Percentiles rank a stretch among this genome's conserved stretches.
phyloP scores from a whole-genome alignment of 2,797 vertebrate genomes.

The Enteromius treurensis region DNA sequence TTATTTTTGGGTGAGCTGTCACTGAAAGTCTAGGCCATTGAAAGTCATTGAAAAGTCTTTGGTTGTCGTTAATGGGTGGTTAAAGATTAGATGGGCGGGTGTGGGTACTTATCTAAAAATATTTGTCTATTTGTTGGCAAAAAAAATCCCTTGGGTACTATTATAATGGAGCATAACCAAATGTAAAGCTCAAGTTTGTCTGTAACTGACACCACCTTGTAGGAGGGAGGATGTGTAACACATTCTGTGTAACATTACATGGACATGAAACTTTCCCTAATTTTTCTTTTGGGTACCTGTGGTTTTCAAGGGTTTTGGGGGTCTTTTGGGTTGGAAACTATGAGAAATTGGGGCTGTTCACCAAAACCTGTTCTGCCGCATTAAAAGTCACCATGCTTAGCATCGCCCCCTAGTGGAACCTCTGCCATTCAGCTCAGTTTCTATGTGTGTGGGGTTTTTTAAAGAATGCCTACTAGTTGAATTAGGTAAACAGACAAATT shows the following conservation, averaged over 20 bases:
- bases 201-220: background rate
- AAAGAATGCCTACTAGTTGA: background rate
- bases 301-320: constrained; percentile 2
- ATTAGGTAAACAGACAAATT: background rate
- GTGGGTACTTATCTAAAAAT: constrained; percentile 21
- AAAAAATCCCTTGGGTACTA: background rate
- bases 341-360: constrained; percentile 4
- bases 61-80: background rate
- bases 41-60: background rate
- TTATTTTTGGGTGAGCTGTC: background rate
- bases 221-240: constrained; percentile 13
- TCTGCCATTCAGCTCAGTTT: background rate
- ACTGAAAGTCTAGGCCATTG: background rate
- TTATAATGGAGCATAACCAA: constrained; percentile 3
- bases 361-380: background rate
- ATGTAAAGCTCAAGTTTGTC: background rate
- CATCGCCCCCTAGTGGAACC: constrained; percentile 6
- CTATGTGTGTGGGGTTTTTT: background rate
- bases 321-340: constrained; percentile 69
- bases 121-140: background rate
- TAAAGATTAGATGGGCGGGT: background rate
- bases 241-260: constrained; percentile 7
- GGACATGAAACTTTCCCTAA: constrained; percentile 3
- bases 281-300: constrained; percentile 17
- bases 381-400: background rate